Percentiles rank a stretch among this genome's conserved stretches.
These are phyloP conservation scores for Anodontia alba DNA, from an alignment of 2,888 invertebrate genomes.

Conservation along the genomic window DNA sequence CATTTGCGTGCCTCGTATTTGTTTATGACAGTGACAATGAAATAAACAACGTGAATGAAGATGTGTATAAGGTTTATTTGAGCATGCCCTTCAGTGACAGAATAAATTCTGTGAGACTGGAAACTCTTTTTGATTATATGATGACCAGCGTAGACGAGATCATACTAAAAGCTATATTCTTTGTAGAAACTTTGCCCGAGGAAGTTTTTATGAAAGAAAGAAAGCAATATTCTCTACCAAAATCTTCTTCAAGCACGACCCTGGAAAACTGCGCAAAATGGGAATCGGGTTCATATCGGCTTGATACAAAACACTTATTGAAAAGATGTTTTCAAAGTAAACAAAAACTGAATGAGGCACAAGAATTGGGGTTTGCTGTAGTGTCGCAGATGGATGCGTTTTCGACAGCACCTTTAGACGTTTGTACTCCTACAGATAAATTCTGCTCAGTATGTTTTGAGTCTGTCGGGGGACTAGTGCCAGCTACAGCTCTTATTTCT, in stretches of 20 bases:
- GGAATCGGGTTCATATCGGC: constrained; percentile 32
- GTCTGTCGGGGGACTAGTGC: constrained; percentile 19
- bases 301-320: constrained; percentile 19
- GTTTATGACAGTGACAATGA: constrained; percentile 52
- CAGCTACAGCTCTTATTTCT: constrained; percentile 55
- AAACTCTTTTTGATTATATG: constrained; percentile 65
- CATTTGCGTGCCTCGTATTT: constrained; percentile 44
- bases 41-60: constrained; percentile 51
- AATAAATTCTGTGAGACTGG: constrained; percentile 44
- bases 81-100: constrained; percentile 48
- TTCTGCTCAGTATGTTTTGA: constrained; percentile 69
- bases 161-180: constrained; percentile 53
- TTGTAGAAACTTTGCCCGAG: constrained; percentile 58
- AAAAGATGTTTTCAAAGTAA: not conserved
- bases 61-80: constrained; percentile 60
- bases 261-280: constrained; percentile 32
- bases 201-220: constrained; percentile 33
- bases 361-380: constrained; percentile 24
- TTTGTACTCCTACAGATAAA: constrained; percentile 33
- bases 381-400: constrained; percentile 21
- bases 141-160: constrained; percentile 60
- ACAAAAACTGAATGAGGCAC: not conserved
- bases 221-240: not conserved
- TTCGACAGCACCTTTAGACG: constrained; percentile 20
- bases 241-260: not conserved